Evolutionary conservation across 2,797 vertebrate species (phyloP), one percentile per base, ranked within the genome.

Genomic region (Coregonus suidteri): DNA sequence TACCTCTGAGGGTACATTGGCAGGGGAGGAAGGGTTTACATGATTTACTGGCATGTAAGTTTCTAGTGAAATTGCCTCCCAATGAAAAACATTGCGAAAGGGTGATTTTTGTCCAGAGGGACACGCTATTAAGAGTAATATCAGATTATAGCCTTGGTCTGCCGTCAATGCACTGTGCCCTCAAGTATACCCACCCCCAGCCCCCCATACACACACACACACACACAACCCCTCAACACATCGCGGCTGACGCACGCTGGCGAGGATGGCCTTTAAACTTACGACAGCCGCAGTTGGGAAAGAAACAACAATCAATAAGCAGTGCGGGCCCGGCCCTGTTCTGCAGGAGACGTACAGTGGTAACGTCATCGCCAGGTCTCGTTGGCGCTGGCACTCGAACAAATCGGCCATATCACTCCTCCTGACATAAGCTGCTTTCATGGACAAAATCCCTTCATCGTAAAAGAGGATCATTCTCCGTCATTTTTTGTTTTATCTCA

Each of bases 41-140:
- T 92, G 91, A 90, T 92, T 93, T 90, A 88, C 86, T 62, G 81
- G 86, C 88, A 87, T 88, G 87, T 85, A 81, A 82, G 85, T 85
- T 83, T 91, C 87, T 92, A 88, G 89, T 91, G 86, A 91, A 93
- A 93, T 41, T 86, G 84, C 83, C 85, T 87, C 88, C 92, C 79
- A 76, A 81, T 76, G 83, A 87, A 87, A 91, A 90, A 73, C 13
- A 71, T 84, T 75, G 85, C 90, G 88, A 87, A 92, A 93, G 89
- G 90, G 90, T 83, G 89, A 91, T 90, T 90, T 80, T 34, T 71
- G 79, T 91, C 91, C 82, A 35, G 68, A 73, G 87, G 90, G 91
- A 93, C 75, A n/a, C 71, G 41, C 87, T 84, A 87, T 91, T 93
- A 82, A 75, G 88, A 74, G 64, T 64, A 85, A 30, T 64, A 25